Base-by-base conservation (phyloP, 2,888 invertebrate genomes). In the Itoplectis maculator region DNA sequence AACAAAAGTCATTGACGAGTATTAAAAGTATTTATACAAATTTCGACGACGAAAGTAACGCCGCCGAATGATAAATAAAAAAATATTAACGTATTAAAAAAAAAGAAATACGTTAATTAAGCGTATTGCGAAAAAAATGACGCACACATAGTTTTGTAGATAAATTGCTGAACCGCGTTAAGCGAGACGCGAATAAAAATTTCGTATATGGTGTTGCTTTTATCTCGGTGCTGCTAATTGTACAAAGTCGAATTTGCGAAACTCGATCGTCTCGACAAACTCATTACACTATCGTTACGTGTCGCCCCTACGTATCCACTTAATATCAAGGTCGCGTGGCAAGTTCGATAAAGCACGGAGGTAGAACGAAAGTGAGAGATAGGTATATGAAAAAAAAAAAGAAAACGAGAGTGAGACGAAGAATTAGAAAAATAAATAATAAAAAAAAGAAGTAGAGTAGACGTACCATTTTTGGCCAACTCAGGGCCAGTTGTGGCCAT, bases 191-290 rank as follows among this genome's bases (percentile, higher is more conserved):
- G 37, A 69, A 59, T 6, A 66, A 5, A 29, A 29, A 3, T 35
- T 23, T 35, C 45, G 23, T 61, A 23, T 13, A 51, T 23, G 51
- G 47, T 63, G 42, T 40, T 35, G 65, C 56, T 75, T 63, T 56
- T 54, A 65, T 59, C 59, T 76, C 76, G 47, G 29, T 68, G 56
- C 61, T 61, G 77, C 68, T 65, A 72, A 70, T 37, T 72, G 81
- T 77, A 81, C 76, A 82, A 77, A 81, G 40, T 72, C 59, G 51
- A 42, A 42, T 73, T 61, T 59, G 29, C n/a, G 20, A 47, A n/a
- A 45, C 15, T 42, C 29, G 45, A 35, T 35, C 11, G 4, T 23
- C 49, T 70, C 63, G 63, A 40, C 49, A 73, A n/a, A 73, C 9
- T 68, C 61, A 65, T 70, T 11, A 47, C n/a, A n/a, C 47, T 56